phyloP scores from a whole-genome alignment of 2,797 vertebrate genomes.

The Tachyglossus aculeatus region DNA sequence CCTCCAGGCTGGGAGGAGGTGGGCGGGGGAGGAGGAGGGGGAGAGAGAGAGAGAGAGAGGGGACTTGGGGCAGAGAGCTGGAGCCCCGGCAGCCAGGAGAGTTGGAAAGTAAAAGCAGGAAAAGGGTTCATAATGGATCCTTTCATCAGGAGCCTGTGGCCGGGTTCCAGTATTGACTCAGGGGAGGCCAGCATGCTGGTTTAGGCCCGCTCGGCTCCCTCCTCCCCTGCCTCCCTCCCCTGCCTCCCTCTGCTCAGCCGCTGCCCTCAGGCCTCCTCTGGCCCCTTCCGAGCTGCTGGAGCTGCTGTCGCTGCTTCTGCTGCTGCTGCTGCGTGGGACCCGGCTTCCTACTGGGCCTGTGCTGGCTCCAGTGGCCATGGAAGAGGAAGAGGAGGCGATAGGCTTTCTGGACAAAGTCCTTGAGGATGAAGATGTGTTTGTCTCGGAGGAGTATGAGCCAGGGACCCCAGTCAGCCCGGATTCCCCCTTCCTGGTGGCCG shows the following conservation, averaged over 20 bases:
- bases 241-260: slow-evolving; percentile 14
- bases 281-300: neutral
- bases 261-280: neutral
- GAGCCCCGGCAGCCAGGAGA: slow-evolving; percentile 46
- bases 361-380: slow-evolving; percentile 76
- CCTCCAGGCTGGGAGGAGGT: slow-evolving; percentile 33
- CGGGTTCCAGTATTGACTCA: slow-evolving; percentile 61
- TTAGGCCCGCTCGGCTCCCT: slow-evolving; percentile 62
- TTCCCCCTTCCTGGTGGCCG: slow-evolving; percentile 67
- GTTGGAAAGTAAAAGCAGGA: slow-evolving; percentile 48
- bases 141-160: slow-evolving; percentile 62
- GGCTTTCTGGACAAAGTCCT: slow-evolving; percentile 92
- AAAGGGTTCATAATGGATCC: slow-evolving; percentile 65
- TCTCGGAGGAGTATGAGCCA: slow-evolving; percentile 85
- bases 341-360: slow-evolving; percentile 58
- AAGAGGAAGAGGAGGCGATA: slow-evolving; percentile 94
- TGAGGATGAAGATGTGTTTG: slow-evolving; percentile 87
- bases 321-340: slow-evolving; percentile 37
- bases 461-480: slow-evolving; percentile 78
- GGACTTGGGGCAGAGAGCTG: slow-evolving; percentile 27
- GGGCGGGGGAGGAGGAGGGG: slow-evolving; percentile 12
- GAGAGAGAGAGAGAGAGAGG: slow-evolving; percentile 56
- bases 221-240: slow-evolving; percentile 15
- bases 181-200: slow-evolving; percentile 72
- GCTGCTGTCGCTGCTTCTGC: neutral